A percentile compares a stretch with the other conserved stretches of the same genome.
phyloP scores from a whole-genome alignment of 2,888 invertebrate genomes.

The Tetanocera ferruginea region DNA sequence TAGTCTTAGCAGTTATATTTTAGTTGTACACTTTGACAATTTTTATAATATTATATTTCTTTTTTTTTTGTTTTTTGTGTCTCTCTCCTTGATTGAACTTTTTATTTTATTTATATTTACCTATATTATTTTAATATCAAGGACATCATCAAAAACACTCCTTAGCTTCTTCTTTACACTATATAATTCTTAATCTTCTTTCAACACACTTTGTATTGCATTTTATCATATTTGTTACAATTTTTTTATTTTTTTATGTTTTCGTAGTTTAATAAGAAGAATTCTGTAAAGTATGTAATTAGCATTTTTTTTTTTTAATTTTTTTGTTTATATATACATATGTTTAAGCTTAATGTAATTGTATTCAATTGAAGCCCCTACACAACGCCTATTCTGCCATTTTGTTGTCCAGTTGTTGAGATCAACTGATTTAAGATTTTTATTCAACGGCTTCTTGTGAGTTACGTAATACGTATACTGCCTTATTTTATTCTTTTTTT shows the following conservation, averaged over 20 bases:
- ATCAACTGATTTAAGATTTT: too few relatives aligned
- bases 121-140: neutral
- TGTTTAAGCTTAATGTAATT: slow-evolving; percentile 36
- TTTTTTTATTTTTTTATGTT: slow-evolving; percentile 19
- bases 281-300: slow-evolving; percentile 33
- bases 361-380: slow-evolving; percentile 8
- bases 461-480: too few relatives aligned
- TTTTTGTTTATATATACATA: neutral
- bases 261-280: slow-evolving; percentile 26
- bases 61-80: neutral
- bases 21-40: neutral
- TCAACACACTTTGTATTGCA: neutral
- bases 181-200: neutral
- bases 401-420: too few relatives aligned
- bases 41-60: neutral
- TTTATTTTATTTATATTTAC: slow-evolving; percentile 18
- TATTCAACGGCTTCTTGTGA: too few relatives aligned
- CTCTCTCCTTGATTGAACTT: neutral
- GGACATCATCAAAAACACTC: neutral
- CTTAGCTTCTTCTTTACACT: neutral
- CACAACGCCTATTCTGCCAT: neutral
- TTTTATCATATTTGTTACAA: slow-evolving; percentile 16
- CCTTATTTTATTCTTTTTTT: too few relatives aligned
- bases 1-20: slow-evolving; percentile 51
- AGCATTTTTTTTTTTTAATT: slow-evolving; percentile 12